Evolutionary conservation across 2,888 invertebrate genomes (phyloP), one percentile per base, ranked within the genome.

Genomic region (Ommatoiulus sabulosus): DNA sequence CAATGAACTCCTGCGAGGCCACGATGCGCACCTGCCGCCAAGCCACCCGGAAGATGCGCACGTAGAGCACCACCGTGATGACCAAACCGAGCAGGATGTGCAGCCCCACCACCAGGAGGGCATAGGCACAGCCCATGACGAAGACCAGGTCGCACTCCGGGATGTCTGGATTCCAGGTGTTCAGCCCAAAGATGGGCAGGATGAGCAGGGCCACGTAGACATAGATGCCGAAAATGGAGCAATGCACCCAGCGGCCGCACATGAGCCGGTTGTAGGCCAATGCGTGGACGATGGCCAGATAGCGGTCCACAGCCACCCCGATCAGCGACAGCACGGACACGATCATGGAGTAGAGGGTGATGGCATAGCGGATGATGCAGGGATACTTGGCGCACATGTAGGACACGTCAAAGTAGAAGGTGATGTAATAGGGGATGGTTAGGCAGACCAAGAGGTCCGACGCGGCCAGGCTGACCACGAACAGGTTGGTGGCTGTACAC

Each of bases 81-180:
- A 89, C 89, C 35, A 91, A 89, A 0, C 91, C 90, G 7, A 90
- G 24, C 3, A 90, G 86, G 10, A 91, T 90, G 86, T 91, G 90
- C 0, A 90, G 89, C 0, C 90, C 90, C 35, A 91, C 91, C 15
- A 89, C 90, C 10, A 89, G 63, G 10, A 90, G 72, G 7, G 90
- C 90, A 87, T 90, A 91, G 20, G 86, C 84, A 15, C 86, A 89
- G 5, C 89, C 87, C 85, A 90, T 89, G 6, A 91, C 89, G 87
- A 90, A 91, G 52, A 90, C 90, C 46, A 91, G 89, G 89, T 91
- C 91, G 87, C 91, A 91, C 57, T 91, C 91, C 12, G 89, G 89
- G 84, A 89, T 89, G 5, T 87, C 87, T 15, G 89, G 84, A 17
- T 90, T 88, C 20, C 90, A 90, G 4, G 90, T 44, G n/a, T 72